Percentiles rank a stretch among this genome's conserved stretches.
Conservation (phyloP, 2,888 invertebrate species). For the Calliphora vomitoria region DNA sequence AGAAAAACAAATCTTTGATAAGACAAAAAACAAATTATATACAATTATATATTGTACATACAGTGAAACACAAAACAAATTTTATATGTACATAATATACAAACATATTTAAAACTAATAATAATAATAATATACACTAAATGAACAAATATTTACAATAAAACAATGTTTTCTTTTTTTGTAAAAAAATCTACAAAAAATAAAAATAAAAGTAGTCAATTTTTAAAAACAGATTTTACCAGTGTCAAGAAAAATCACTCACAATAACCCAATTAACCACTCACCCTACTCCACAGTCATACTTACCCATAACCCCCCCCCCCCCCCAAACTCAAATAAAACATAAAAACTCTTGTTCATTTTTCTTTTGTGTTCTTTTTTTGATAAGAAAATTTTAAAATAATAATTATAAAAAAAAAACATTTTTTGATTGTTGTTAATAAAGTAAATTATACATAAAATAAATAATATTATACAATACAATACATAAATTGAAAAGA, state of each 20-base stretch:
- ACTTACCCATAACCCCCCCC: background rate
- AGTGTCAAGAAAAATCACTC: background rate
- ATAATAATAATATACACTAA: slow-evolving; percentile 21
- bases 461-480: background rate
- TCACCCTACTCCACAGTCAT: background rate
- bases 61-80: slow-evolving; percentile 60
- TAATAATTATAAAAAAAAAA: background rate
- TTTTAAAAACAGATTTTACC: slow-evolving; percentile 18
- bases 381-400: slow-evolving; percentile 17
- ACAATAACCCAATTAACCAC: background rate
- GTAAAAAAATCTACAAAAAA: slow-evolving; percentile 34
- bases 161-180: slow-evolving; percentile 21
- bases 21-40: slow-evolving; percentile 48
- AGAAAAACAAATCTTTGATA: slow-evolving; percentile 21
- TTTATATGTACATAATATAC: slow-evolving; percentile 58
- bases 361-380: slow-evolving; percentile 40
- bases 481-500: background rate
- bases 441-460: slow-evolving; percentile 8
- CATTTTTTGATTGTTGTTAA: slow-evolving; percentile 40
- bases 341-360: background rate
- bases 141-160: slow-evolving; percentile 36
- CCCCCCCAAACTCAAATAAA: background rate
- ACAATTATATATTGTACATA: slow-evolving; percentile 63
- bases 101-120: slow-evolving; percentile 36
- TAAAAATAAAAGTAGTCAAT: slow-evolving; percentile 35